phyloP scores from a whole-genome alignment of 2,113 vertebrate species.

The Sinocyclocheilus rhinocerous region DNA sequence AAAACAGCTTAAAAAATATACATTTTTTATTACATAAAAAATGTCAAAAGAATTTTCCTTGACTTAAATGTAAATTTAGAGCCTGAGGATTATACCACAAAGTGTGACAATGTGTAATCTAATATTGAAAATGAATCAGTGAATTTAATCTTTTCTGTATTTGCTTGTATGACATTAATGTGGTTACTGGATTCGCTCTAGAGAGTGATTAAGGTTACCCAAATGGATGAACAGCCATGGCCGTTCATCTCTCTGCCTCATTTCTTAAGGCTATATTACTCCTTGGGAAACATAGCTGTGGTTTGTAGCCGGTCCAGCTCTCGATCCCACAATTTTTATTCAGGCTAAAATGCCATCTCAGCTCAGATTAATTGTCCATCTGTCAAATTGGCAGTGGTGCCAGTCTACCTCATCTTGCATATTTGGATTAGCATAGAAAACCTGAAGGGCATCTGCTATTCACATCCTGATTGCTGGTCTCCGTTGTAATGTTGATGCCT shows the following conservation, averaged over 20 bases:
- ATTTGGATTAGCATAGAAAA: constrained; percentile 73
- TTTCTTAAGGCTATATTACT: constrained; percentile 43
- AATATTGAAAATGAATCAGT: background rate
- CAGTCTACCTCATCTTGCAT: constrained; percentile 49
- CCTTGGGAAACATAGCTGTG: constrained; percentile 47
- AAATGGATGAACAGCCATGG: constrained; percentile 49
- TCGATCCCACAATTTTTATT: constrained; percentile 72
- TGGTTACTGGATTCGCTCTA: constrained; percentile 26
- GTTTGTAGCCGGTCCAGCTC: constrained; percentile 44
- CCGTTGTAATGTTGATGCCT: constrained; percentile 44
- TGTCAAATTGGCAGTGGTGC: constrained; percentile 72
- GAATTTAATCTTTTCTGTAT: background rate
- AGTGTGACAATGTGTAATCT: constrained; percentile 2
- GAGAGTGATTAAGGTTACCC: constrained; percentile 39
- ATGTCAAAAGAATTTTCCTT: background rate
- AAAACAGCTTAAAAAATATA: too few relatives aligned
- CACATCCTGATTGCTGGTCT: constrained; percentile 2
- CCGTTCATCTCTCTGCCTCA: constrained; percentile 40
- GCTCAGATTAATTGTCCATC: constrained; percentile 81
- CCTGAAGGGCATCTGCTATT: constrained; percentile 50
- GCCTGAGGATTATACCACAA: background rate
- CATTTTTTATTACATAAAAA: too few relatives aligned
- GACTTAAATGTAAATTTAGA: background rate
- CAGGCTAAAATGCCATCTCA: constrained; percentile 76
- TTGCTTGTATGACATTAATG: constrained; percentile 39